Conservation (phyloP, 2,797 vertebrate species). For the Pelochelys cantorii region DNA sequence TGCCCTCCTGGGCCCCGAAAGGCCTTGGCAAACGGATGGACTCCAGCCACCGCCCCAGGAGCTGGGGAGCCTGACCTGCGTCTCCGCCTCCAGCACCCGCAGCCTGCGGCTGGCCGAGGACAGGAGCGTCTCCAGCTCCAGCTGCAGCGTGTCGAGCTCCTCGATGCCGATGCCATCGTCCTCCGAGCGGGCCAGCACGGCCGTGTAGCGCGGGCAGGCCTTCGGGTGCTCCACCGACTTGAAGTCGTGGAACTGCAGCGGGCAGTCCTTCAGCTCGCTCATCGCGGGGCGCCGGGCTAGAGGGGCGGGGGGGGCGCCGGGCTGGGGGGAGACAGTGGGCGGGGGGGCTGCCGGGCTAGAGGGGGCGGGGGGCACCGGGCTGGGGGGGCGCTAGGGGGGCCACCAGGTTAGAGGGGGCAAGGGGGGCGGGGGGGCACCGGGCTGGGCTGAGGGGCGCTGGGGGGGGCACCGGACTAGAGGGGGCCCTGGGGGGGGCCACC, state of each 20-base stretch:
- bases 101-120: conserved; percentile 95
- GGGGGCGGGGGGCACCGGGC: background rate
- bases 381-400: too few relatives aligned
- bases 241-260: conserved; percentile 98
- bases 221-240: conserved; percentile 97
- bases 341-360: background rate
- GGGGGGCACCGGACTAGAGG: too few relatives aligned
- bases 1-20: background rate
- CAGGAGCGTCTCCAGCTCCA: conserved; percentile 96
- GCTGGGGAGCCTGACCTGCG: conserved; percentile 87
- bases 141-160: conserved; percentile 96
- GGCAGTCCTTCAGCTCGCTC: conserved; percentile 98
- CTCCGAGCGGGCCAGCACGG: conserved; percentile 94
- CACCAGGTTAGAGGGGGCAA: background rate
- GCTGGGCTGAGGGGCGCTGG: too few relatives aligned
- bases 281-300: conserved; percentile 75
- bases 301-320: background rate
- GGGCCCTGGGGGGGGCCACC: too few relatives aligned
- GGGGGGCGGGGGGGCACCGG: background rate
- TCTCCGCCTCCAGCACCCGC: conserved; percentile 94
- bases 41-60: accelerated
- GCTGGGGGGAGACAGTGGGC: background rate
- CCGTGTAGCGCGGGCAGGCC: conserved; percentile 95
- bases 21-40: background rate
- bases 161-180: conserved; percentile 98